Percentiles rank a stretch among this genome's conserved stretches.
These are phyloP conservation scores for Notolepis coatsorum DNA, from an alignment of 2,797 vertebrate species.

Conservation along the genomic window DNA sequence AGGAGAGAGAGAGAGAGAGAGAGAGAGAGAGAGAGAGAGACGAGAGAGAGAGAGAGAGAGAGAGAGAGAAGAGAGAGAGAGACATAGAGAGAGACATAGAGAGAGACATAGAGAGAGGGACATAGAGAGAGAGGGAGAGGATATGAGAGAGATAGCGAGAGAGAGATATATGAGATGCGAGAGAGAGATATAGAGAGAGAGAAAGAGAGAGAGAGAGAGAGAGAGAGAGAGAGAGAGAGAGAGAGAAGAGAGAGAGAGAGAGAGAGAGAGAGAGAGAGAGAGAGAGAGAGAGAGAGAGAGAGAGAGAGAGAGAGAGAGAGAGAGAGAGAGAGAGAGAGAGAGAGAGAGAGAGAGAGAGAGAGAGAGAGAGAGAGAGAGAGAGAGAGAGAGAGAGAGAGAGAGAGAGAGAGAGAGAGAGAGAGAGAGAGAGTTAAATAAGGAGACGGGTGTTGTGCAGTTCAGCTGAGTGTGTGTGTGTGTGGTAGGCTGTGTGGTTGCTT, in stretches of 20 bases:
- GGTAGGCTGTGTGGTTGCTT: conserved; percentile 70
- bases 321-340: no score
- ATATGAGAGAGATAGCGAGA: no score
- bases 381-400: conserved; percentile 26
- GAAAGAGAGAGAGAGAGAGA: conserved; percentile 22
- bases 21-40: neutral
- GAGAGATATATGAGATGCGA: no score
- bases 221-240: neutral
- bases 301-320: no score
- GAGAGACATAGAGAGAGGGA: no score
- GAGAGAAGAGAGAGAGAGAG: conserved; percentile 21
- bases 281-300: no score
- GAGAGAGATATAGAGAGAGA: conserved; percentile 14
- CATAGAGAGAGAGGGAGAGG: no score
- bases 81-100: neutral
- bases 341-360: no score
- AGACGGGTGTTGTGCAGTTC: conserved; percentile 65
- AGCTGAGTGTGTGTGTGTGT: conserved; percentile 69
- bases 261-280: conserved; percentile 10
- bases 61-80: conserved; percentile 23
- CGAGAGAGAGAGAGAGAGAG: neutral
- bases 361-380: conserved; percentile 11
- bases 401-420: neutral
- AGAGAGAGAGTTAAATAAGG: no score
- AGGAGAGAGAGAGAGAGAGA: neutral